Conservation (phyloP, 2,113 vertebrate species). For the Gobius niger region DNA sequence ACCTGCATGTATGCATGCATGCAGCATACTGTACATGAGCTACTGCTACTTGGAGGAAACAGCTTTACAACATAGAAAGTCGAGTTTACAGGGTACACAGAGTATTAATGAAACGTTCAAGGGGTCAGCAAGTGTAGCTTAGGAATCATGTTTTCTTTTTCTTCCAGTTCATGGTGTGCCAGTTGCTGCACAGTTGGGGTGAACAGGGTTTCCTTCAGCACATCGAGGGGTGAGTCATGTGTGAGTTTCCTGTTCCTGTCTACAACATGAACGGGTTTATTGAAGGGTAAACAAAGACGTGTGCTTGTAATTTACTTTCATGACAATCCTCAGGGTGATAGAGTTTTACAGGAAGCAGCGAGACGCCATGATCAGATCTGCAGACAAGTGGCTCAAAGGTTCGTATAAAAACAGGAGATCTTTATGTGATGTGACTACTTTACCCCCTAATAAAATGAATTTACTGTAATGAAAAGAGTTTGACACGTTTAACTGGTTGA, state of each 20-base stretch:
- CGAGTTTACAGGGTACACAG: not conserved
- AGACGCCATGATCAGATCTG: slow-evolving; percentile 85
- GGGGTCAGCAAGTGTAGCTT: not conserved
- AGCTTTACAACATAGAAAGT: too few relatives aligned
- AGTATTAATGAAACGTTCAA: too few relatives aligned
- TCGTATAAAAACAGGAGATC: slow-evolving; percentile 37
- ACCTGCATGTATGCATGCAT: too few relatives aligned
- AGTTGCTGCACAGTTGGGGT: slow-evolving; percentile 89
- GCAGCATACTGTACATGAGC: too few relatives aligned
- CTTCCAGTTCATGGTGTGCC: slow-evolving; percentile 83
- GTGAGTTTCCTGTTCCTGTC: too few relatives aligned
- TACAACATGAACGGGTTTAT: not conserved
- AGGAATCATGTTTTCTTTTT: not conserved
- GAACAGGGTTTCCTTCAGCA: slow-evolving; percentile 88
- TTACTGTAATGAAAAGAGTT: too few relatives aligned
- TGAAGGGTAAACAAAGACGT: not conserved
- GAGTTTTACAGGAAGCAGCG: slow-evolving; percentile 88
- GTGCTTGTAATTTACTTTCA: not conserved
- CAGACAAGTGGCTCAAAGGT: slow-evolving; percentile 93
- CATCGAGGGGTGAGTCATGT: slow-evolving; percentile 75
- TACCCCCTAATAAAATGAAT: too few relatives aligned
- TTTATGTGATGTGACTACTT: too few relatives aligned
- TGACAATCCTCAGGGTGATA: slow-evolving; percentile 76
- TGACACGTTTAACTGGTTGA: too few relatives aligned
- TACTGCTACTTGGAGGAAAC: too few relatives aligned